Conservation (phyloP, 2,888 invertebrate species). For the Acheta domesticus region DNA sequence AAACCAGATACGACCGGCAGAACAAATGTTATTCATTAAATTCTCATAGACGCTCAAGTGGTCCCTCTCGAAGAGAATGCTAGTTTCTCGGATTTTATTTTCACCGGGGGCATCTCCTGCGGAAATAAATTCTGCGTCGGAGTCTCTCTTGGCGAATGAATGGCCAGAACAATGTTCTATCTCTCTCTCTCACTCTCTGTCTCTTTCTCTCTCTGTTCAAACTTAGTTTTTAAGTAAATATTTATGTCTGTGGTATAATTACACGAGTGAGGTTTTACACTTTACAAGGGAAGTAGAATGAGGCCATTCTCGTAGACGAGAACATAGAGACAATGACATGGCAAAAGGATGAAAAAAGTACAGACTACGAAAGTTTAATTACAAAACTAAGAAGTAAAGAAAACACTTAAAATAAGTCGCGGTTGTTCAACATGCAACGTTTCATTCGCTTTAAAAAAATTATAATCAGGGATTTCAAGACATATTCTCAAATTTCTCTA, state of each 20-base stretch:
- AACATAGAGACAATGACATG: not conserved
- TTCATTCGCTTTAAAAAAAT: no score
- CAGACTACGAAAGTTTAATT: not conserved
- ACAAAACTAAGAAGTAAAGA: not conserved
- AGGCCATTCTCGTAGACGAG: not conserved
- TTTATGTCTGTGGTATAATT: not conserved
- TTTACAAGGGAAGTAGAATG: not conserved
- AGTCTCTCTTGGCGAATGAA: not conserved
- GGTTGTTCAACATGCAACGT: no score
- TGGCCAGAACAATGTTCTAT: not conserved
- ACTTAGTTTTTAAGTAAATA: slow-evolving; percentile 18
- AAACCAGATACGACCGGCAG: no score
- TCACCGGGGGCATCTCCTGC: not conserved
- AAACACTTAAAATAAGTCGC: not conserved
- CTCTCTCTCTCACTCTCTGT: not conserved
- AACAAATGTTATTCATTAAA: no score
- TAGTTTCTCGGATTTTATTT: not conserved
- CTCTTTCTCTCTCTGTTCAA: not conserved
- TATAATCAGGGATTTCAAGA: no score
- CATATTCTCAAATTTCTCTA: no score
- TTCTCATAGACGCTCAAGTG: no score
- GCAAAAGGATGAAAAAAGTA: not conserved
- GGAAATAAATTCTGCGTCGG: not conserved
- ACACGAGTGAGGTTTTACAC: not conserved
- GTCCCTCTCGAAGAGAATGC: no score